Percentiles rank a stretch among this genome's conserved stretches.
Conservation (phyloP, 2,888 invertebrate species). For the Amiota communis region DNA sequence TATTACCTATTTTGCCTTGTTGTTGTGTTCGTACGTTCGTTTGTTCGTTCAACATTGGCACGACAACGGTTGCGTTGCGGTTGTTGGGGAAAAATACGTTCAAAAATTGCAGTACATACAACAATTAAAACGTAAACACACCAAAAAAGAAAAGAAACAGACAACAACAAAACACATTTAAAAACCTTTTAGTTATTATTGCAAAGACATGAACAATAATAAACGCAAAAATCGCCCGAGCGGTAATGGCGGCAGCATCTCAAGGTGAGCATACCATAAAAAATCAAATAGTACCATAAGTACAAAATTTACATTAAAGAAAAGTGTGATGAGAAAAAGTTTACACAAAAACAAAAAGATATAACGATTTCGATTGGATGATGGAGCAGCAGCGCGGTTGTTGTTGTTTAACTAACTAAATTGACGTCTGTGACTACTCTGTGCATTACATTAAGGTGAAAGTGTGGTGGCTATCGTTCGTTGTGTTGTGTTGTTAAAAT, state of each 20-base stretch:
- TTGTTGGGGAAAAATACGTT: background rate
- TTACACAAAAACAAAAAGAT: conserved; percentile 33
- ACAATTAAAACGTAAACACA: conserved; percentile 6
- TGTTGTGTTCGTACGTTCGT: background rate
- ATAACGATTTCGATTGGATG: too few relatives aligned
- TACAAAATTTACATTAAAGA: conserved; percentile 20
- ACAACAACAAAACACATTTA: conserved; percentile 17
- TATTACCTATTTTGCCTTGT: background rate
- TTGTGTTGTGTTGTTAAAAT: too few relatives aligned
- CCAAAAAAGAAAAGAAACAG: conserved; percentile 19
- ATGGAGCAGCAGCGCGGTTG: too few relatives aligned
- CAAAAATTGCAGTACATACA: conserved; percentile 34
- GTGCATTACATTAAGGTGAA: too few relatives aligned
- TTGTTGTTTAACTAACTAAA: too few relatives aligned
- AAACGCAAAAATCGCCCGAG: conserved; percentile 89
- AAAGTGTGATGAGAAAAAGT: conserved; percentile 26
- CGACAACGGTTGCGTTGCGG: background rate
- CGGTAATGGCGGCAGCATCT: conserved; percentile 61
- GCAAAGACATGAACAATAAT: conserved; percentile 75
- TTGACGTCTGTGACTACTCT: too few relatives aligned
- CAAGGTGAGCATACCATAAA: conserved; percentile 64
- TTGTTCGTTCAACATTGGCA: conserved; percentile 16
- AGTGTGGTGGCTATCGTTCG: too few relatives aligned
- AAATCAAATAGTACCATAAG: conserved; percentile 36
- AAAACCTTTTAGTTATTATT: background rate